Evolutionary conservation across 2,888 invertebrate genomes (phyloP).

Genomic region (Aphidoletes aphidimyza): DNA sequence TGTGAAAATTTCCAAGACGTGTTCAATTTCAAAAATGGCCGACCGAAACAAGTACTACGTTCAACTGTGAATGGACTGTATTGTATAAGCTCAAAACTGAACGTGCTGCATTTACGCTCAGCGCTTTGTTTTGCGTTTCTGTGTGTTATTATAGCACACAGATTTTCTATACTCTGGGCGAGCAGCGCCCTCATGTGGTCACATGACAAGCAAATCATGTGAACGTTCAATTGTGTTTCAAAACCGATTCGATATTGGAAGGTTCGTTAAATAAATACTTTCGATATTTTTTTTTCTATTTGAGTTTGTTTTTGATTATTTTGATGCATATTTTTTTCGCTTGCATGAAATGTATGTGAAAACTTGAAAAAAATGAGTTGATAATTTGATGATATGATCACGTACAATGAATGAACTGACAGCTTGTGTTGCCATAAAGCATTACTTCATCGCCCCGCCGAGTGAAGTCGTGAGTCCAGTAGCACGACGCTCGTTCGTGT

Average conservation of each 20-base stretch:
- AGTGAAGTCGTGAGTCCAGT: not conserved
- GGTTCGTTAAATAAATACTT: not conserved
- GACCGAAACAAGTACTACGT: not conserved
- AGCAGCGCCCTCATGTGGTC: not conserved
- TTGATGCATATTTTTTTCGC: not conserved
- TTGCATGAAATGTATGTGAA: not conserved
- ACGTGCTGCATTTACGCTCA: not conserved
- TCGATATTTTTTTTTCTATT: not conserved
- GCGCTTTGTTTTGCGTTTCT: constrained; percentile 50
- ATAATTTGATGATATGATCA: not conserved
- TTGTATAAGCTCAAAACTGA: not conserved
- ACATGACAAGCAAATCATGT: not conserved
- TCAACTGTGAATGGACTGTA: not conserved
- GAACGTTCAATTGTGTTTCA: constrained; percentile 9
- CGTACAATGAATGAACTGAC: not conserved
- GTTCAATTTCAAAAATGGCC: constrained; percentile 42
- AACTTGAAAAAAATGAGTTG: too few relatives aligned
- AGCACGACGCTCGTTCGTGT: not conserved
- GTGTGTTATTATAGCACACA: constrained; percentile 24
- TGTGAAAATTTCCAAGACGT: constrained; percentile 50
- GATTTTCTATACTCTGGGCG: not conserved
- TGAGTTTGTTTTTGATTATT: not conserved
- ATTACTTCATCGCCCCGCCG: not conserved
- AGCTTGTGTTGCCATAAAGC: not conserved
- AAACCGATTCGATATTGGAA: constrained; percentile 28